A percentile compares a stretch with the other conserved stretches of the same genome.
These are phyloP conservation scores for Crossocerus cetratus DNA, from an alignment of 2,888 invertebrate species.

Conservation along the genomic window DNA sequence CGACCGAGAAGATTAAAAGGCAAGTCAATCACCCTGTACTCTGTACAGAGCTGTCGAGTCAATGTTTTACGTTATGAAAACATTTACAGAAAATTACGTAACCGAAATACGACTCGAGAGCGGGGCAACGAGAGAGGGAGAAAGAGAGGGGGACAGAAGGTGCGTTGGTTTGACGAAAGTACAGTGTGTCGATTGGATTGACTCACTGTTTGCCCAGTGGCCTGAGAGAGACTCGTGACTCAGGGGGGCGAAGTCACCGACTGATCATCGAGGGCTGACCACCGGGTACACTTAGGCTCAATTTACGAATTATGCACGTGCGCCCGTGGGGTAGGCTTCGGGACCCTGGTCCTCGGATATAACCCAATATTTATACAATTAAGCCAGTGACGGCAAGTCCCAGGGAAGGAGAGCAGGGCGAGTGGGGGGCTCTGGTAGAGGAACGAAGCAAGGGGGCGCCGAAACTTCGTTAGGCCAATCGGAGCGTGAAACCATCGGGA, in stretches of 20 bases:
- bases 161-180: too few relatives aligned
- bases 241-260: neutral
- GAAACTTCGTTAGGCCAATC: constrained; percentile 72
- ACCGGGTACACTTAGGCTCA: constrained; percentile 22
- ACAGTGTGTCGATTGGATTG: too few relatives aligned
- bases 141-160: too few relatives aligned
- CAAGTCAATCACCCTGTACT: too few relatives aligned
- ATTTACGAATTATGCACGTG: constrained; percentile 49
- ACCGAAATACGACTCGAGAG: too few relatives aligned
- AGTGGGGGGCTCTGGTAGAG: constrained; percentile 4
- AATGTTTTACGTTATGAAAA: too few relatives aligned
- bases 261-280: constrained; percentile 10
- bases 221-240: too few relatives aligned
- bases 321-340: constrained; percentile 25
- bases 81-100: too few relatives aligned
- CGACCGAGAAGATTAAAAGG: too few relatives aligned
- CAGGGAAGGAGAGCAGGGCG: constrained; percentile 28
- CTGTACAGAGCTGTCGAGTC: too few relatives aligned
- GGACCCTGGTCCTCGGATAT: constrained; percentile 59
- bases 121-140: too few relatives aligned
- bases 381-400: constrained; percentile 63
- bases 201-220: too few relatives aligned
- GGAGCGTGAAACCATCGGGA: constrained; percentile 71
- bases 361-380: constrained; percentile 76
- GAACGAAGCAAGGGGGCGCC: constrained; percentile 42